Evolutionary conservation across 2,797 vertebrate genomes (phyloP).

Genomic region (Pristis pectinata): DNA sequence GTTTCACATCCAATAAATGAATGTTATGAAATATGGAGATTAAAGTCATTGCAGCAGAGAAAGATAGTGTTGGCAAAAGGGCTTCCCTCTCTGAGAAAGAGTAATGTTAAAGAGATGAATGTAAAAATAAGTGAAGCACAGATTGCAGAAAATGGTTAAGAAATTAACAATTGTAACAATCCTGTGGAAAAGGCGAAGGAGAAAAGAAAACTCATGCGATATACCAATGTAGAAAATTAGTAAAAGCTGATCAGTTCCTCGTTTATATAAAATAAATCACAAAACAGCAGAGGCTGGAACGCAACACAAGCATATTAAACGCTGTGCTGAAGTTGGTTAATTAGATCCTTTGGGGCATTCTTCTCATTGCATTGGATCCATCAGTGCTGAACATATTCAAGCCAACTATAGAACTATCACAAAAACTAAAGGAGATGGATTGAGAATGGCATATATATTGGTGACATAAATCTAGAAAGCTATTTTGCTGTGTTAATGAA

Average conservation of each 20-base stretch:
- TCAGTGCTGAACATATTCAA: neutral
- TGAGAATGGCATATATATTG: neutral
- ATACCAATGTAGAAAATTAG: neutral
- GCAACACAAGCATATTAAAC: neutral
- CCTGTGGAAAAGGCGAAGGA: neutral
- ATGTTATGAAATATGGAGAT: too few species aligned
- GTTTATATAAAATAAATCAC: slow-evolving; percentile 23
- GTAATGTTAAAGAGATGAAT: neutral
- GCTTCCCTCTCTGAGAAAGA: neutral
- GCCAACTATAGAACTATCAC: neutral
- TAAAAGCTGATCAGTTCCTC: neutral
- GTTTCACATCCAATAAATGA: too few species aligned
- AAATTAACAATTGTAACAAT: neutral
- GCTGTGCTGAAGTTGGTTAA: neutral
- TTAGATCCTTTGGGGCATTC: neutral
- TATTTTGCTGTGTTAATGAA: neutral
- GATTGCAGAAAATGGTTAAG: neutral
- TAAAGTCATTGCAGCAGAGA: neutral
- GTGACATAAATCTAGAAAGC: neutral
- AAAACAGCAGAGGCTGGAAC: neutral
- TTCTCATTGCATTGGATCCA: neutral
- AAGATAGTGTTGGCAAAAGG: neutral
- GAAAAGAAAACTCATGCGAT: neutral
- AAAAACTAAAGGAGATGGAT: neutral
- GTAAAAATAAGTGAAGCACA: neutral